Percentiles rank a stretch among this genome's conserved stretches.
phyloP scores from a whole-genome alignment of 2,113 vertebrate species.

The Lagopus leucura region DNA sequence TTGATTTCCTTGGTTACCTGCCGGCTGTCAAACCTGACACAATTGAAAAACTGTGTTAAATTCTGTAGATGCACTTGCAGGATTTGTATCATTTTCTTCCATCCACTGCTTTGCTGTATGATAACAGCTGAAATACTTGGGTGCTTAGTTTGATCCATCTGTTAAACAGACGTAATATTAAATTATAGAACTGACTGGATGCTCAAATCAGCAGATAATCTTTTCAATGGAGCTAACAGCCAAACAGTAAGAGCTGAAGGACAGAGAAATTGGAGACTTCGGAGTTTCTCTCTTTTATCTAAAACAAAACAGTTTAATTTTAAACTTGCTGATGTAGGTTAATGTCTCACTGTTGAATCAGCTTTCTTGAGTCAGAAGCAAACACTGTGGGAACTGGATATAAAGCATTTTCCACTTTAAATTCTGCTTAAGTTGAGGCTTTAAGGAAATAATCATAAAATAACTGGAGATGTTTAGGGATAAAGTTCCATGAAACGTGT shows the following conservation, averaged over 20 bases:
- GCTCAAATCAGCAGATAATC: neutral
- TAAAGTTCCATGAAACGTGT: neutral
- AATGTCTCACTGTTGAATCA: neutral
- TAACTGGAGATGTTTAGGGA: neutral
- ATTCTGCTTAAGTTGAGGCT: neutral
- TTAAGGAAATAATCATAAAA: neutral
- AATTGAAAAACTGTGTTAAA: neutral
- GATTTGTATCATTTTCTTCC: neutral
- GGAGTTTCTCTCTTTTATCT: neutral
- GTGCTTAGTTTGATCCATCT: neutral
- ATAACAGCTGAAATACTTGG: neutral
- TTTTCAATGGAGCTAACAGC: neutral
- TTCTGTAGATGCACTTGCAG: neutral
- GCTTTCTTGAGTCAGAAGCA: neutral
- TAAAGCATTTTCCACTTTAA: neutral
- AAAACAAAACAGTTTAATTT: neutral
- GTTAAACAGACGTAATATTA: neutral
- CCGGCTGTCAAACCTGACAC: neutral
- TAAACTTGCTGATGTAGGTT: neutral
- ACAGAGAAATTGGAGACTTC: neutral
- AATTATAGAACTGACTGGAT: neutral
- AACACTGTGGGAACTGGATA: neutral
- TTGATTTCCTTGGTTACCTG: neutral
- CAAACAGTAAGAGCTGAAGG: neutral
- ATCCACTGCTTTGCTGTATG: neutral